Evolutionary conservation across 2,888 invertebrate genomes (phyloP).

Genomic region (Metellina segmentata): DNA sequence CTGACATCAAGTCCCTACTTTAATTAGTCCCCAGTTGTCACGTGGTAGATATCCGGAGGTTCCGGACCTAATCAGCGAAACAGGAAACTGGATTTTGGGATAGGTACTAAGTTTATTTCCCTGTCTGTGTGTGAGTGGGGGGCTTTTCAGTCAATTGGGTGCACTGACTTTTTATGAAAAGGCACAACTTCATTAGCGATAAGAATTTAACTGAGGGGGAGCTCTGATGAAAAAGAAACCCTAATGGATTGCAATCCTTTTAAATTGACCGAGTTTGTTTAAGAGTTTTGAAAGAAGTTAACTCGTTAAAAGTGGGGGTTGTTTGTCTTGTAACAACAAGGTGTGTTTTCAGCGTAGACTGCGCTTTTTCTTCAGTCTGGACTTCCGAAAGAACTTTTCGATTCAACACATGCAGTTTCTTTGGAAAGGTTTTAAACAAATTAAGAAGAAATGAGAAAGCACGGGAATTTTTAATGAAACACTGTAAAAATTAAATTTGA

Average conservation of each 20-base stretch:
- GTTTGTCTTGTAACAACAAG: no score
- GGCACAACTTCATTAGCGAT: conserved; percentile 1
- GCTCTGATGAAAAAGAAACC: not conserved
- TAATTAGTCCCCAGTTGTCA: conserved; percentile 34
- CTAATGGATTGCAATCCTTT: not conserved
- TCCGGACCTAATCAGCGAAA: conserved; percentile 23
- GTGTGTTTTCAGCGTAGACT: no score
- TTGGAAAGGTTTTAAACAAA: no score
- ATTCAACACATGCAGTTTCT: no score
- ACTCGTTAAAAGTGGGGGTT: no score
- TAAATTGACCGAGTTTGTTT: not conserved
- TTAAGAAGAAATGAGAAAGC: no score
- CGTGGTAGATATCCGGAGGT: conserved; percentile 20
- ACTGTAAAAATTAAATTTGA: no score
- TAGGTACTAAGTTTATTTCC: not conserved
- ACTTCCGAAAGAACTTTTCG: no score
- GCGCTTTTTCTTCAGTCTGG: no score
- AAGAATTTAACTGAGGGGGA: not conserved
- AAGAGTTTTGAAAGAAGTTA: no score
- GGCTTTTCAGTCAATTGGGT: conserved; percentile 21
- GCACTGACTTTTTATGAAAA: conserved; percentile 18
- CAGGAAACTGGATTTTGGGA: conserved; percentile 6
- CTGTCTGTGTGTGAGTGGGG: not conserved
- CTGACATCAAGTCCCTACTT: not conserved
- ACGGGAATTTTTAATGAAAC: no score